Percentiles rank a stretch among this genome's conserved stretches.
Evolutionary conservation across 2,113 vertebrate genomes (phyloP).

Genomic region (Phalacrocorax aristotelis): DNA sequence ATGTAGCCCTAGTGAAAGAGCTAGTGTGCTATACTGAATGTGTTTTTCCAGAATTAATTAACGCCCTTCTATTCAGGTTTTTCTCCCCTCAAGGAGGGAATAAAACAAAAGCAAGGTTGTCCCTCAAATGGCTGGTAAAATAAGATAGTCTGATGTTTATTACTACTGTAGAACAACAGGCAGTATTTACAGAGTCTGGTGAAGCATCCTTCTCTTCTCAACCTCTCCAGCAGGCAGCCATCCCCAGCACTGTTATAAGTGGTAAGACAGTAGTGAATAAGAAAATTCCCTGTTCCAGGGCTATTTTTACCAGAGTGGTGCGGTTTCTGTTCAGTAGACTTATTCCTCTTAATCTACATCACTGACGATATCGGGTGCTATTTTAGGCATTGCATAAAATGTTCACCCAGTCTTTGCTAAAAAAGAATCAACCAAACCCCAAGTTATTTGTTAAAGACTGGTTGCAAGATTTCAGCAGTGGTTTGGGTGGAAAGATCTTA

Average conservation of each 20-base stretch:
- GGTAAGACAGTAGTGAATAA: neutral
- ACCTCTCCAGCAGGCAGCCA: neutral
- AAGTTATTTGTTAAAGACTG: neutral
- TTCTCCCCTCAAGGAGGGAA: neutral
- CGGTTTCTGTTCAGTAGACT: conserved; percentile 28
- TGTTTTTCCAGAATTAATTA: neutral
- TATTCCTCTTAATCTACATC: conserved; percentile 15
- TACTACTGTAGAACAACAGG: neutral
- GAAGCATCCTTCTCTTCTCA: neutral
- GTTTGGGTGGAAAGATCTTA: neutral
- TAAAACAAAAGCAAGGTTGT: neutral
- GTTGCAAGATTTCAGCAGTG: neutral
- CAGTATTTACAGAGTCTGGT: neutral
- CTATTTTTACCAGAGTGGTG: conserved; percentile 43
- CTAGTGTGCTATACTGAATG: neutral
- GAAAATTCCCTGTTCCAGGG: neutral
- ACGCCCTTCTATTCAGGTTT: neutral
- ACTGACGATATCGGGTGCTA: conserved; percentile 9
- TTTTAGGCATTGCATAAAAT: conserved; percentile 7
- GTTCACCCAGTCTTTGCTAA: neutral
- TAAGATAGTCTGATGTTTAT: neutral
- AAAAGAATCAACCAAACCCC: neutral
- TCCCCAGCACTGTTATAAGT: neutral
- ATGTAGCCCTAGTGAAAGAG: neutral
- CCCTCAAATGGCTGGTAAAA: neutral